phyloP scores from a whole-genome alignment of 2,797 vertebrate species.

The Microctenopoma steveboyesi region DNA sequence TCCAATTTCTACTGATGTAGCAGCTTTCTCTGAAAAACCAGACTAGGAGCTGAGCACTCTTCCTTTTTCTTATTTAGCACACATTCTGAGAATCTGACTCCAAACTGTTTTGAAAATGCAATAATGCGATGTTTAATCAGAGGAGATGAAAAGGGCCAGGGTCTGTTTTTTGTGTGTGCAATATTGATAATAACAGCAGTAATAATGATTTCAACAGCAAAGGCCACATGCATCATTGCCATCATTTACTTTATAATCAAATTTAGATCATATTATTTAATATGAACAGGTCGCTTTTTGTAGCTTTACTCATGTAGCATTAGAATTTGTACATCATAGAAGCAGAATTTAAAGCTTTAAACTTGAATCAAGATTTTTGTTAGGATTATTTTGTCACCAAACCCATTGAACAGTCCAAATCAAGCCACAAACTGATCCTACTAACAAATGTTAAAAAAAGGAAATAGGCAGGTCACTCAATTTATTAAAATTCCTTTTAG shows the following conservation, averaged over 20 bases:
- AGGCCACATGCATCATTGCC: constrained; percentile 61
- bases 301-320: no score
- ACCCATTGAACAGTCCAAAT: neutral
- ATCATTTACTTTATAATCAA: constrained; percentile 41
- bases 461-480: neutral
- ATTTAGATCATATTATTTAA: no score
- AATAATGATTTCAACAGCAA: constrained; percentile 63
- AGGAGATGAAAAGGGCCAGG: constrained; percentile 30
- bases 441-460: neutral
- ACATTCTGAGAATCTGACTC: constrained; percentile 46
- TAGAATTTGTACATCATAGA: neutral
- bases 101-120: constrained; percentile 50
- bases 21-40: constrained; percentile 33
- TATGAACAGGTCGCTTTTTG: no score
- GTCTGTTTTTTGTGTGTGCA: constrained; percentile 22
- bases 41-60: constrained; percentile 44
- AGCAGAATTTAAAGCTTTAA: neutral
- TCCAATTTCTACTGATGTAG: constrained; percentile 1
- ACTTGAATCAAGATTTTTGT: neutral
- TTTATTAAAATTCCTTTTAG: no score
- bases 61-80: constrained; percentile 59
- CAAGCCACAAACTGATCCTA: neutral
- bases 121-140: constrained; percentile 55
- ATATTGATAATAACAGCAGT: constrained; percentile 66
- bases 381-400: neutral